Base-by-base conservation (phyloP, 2,797 vertebrate genomes). In the Rhinophrynus dorsalis region DNA sequence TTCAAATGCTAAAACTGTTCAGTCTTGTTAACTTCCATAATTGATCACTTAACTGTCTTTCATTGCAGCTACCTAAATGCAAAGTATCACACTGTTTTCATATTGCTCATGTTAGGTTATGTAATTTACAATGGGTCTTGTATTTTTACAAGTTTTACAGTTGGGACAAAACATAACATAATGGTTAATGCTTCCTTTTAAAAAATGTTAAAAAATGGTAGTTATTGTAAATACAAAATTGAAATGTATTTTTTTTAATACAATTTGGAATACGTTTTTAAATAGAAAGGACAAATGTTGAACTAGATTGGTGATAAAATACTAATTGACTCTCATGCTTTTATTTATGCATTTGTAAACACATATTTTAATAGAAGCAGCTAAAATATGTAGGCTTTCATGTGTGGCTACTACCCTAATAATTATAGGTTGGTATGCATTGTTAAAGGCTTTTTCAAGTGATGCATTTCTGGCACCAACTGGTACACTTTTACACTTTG, bases 41-140 rank as follows among this genome's bases (percentile, higher is more conserved):
- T 58, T 88, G 85, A 86, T 87, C 78, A 83, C 86, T 91, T 89
- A 83, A 88, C 90, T 89, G 88, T 88, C 79, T 89, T 86, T 90
- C 86, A 89, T 90, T 85, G 89, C 85, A 88, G 82, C 84, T 81
- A 83, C 87, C 83, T 78, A 86, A 85, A 91, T 85, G 81, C 65
- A 60, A 27, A 77, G 56, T 56, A 63, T 54, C 68, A 67, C 77
- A 84, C 83, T 86, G 84, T 78, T 80, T 80, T 79, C 80, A 82
- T 89, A 81, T 89, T 87, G 86, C 82, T 15, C 40, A 48, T 52
- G 45, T 59, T 65, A 32, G 23, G 26, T 51, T 57, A 32, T 65
- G 45, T 65, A 30, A 66, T 65, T 52, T 65, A 51, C 48, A 64
- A 73, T 30, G 35, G 27, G 33, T 59, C 37, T 44, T 64, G 35